phyloP scores from a whole-genome alignment of 2,113 vertebrate species.

The Erythrolamprus reginae region DNA sequence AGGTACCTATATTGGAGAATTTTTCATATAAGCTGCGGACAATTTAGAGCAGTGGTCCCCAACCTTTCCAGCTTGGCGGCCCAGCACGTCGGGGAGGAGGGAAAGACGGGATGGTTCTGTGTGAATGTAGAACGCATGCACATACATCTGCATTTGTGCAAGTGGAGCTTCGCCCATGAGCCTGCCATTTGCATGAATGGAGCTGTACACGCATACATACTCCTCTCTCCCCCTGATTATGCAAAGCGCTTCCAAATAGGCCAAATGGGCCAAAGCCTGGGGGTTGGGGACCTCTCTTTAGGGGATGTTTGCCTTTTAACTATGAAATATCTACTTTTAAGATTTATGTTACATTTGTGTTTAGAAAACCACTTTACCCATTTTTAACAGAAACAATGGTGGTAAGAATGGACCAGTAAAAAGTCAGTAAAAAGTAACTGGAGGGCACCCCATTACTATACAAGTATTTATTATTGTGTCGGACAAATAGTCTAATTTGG shows the following conservation, averaged over 20 bases:
- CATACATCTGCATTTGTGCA: neutral
- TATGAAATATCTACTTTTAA: neutral
- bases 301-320: neutral
- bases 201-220: neutral
- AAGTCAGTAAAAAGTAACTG: neutral
- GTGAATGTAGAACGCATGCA: neutral
- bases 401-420: neutral
- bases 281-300: neutral
- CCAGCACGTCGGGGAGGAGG: rapidly evolving
- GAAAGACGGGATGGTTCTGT: neutral
- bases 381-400: neutral
- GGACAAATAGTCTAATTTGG: neutral
- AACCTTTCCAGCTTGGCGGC: neutral
- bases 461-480: neutral
- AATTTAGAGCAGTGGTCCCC: neutral
- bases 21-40: neutral
- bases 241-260: neutral
- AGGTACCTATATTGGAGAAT: too few species aligned
- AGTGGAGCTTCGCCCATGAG: neutral
- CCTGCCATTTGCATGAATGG: neutral
- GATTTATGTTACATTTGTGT: neutral
- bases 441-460: neutral
- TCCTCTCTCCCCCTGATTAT: too few species aligned
- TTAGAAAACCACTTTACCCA: neutral
- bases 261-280: too few species aligned